phyloP scores from a whole-genome alignment of 2,113 vertebrate genomes.

The Rhea pennata region DNA sequence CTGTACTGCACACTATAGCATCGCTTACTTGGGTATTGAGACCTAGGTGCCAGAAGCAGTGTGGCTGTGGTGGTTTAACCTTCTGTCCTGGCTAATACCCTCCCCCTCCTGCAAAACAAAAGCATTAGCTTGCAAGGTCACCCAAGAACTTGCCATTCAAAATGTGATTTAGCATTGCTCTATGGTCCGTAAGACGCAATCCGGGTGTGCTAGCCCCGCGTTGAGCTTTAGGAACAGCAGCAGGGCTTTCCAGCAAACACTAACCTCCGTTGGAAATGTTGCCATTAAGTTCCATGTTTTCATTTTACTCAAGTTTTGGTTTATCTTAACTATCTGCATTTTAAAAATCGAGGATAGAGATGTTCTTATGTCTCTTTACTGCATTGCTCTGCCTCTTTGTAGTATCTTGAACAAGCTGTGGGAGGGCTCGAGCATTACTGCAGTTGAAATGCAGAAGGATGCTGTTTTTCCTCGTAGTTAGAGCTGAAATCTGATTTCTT shows the following conservation, averaged over 20 bases:
- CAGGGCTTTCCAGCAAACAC: background rate
- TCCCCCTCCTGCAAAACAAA: no score
- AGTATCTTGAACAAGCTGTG: background rate
- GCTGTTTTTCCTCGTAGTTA: accelerated
- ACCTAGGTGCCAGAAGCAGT: background rate
- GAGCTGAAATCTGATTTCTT: background rate
- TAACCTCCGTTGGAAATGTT: background rate
- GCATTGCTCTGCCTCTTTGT: background rate
- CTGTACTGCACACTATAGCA: accelerated
- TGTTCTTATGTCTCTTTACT: background rate
- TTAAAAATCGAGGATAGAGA: background rate
- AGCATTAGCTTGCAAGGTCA: no score
- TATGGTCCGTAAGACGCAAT: background rate
- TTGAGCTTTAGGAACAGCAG: background rate
- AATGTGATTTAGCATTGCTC: background rate
- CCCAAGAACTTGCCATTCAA: background rate
- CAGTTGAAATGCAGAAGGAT: no score
- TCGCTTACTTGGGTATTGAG: background rate
- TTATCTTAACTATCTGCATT: background rate
- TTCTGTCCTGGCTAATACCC: background rate
- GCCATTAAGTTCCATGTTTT: accelerated
- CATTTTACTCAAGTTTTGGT: background rate
- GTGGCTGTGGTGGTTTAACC: background rate
- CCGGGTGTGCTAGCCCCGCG: background rate
- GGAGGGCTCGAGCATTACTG: background rate